Evolutionary conservation across 2,113 vertebrate species (phyloP).

Genomic region (Leptosomus discolor): DNA sequence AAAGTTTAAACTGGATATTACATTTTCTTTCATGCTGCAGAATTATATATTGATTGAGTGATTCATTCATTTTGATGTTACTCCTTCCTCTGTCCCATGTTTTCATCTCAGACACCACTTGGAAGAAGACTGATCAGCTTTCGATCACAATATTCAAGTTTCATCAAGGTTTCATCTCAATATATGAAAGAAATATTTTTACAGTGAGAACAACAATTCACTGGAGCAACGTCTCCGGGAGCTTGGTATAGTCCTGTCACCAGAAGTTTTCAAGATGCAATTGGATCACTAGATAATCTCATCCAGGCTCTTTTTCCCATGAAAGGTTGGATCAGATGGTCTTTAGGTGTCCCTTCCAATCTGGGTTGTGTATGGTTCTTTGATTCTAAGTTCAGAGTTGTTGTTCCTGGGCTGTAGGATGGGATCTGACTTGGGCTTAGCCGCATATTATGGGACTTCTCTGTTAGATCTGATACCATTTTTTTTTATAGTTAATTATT

Average conservation of each 20-base stretch:
- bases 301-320: background rate
- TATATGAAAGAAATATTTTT: background rate
- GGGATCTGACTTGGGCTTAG: background rate
- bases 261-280: rapidly evolving
- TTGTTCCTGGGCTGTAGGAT: background rate
- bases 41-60: background rate
- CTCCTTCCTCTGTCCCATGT: background rate
- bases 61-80: background rate
- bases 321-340: background rate
- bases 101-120: background rate
- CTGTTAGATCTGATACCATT: background rate
- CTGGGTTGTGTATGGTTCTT: background rate
- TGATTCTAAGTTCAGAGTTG: background rate
- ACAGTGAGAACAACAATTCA: background rate
- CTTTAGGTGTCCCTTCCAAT: background rate
- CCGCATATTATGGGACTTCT: background rate
- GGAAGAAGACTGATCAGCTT: background rate
- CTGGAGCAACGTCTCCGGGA: background rate
- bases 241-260: background rate
- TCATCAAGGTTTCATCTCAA: background rate
- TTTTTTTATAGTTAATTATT: background rate
- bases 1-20: background rate
- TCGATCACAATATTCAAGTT: background rate
- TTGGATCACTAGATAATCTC: background rate
- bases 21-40: background rate